Base-by-base conservation (phyloP, 2,888 invertebrate species). In the Xestia rhomboidea region DNA sequence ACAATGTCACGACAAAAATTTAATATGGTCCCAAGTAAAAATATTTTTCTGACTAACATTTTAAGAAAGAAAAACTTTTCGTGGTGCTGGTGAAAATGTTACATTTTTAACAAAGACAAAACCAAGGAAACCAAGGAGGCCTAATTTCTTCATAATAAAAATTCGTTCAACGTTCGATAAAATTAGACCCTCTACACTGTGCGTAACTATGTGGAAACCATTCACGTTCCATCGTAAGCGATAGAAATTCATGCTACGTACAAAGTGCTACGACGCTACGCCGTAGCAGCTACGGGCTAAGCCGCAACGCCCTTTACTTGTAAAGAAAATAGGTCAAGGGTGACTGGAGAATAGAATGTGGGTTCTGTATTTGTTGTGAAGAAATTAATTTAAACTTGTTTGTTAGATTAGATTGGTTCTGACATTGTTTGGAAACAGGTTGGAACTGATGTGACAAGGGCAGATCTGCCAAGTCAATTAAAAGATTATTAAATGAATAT, bases 281-380 rank as follows among this genome's bases (percentile, higher is more conserved):
- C 57, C 89, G 86, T 89, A 89, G 86, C 86, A 67, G 27, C 79
- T 81, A 79, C 70, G 70, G 77, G 57, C 73, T 82, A 89, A 79
- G 74, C 18, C 78, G 80, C 73, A 76, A 81, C 79, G 88, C 68
- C 74, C 57, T 73, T 78, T 69, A 51, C 72, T 67, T 72, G 75
- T 69, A 66, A 64, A 62, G 70, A 72, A 89, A 76, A 64, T 89
- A 68, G 87, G 87, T 89, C 87, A 87, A 85, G 87, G 85, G 68
- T 77, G 38, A 82, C 69, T 27, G 21, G 3, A 70, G 73, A 60
- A 74, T 63, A 38, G 69, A 69, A 77, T 64, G 62, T 34, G 46
- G 74, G 77, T 84, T 84, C 68, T 68, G 27, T 64, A 46, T 69
- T 72, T 69, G 51, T 73, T 73, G 70, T 63, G 67, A 68, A 60